These are phyloP conservation scores for Epiblema foenella DNA, from an alignment of 2,888 invertebrate genomes.

Conservation along the genomic window DNA sequence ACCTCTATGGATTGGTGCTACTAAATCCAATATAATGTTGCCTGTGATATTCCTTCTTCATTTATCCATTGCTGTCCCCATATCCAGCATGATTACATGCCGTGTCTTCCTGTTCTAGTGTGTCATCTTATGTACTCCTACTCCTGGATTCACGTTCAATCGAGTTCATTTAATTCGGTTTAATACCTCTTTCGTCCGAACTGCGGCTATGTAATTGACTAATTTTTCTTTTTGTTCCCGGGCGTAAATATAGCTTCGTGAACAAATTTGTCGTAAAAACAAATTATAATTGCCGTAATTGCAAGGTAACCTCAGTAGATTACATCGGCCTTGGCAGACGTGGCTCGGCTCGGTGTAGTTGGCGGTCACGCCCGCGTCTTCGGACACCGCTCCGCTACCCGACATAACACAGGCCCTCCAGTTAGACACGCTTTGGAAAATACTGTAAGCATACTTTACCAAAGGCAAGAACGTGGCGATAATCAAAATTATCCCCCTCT, in stretches of 20 bases:
- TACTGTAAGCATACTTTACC: background rate
- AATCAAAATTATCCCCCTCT: background rate
- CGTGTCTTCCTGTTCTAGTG: background rate
- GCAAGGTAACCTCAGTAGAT: slow-evolving; percentile 6
- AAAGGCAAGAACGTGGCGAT: background rate
- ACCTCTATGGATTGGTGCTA: no score
- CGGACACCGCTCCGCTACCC: background rate
- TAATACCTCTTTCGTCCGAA: background rate
- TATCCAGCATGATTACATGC: no score
- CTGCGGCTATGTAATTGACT: slow-evolving; percentile 16
- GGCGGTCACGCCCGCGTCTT: slow-evolving; percentile 7
- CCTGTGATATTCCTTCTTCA: no score
- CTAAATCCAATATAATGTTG: no score
- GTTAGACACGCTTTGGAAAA: background rate
- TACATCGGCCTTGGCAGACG: slow-evolving; percentile 19
- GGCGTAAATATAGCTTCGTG: slow-evolving; percentile 7
- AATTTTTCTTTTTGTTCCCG: slow-evolving; percentile 28
- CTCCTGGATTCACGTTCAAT: background rate
- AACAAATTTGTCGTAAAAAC: slow-evolving; percentile 6
- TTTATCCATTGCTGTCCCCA: no score
- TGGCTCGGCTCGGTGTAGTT: background rate
- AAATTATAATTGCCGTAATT: slow-evolving; percentile 21
- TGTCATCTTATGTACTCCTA: background rate
- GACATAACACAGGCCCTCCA: background rate
- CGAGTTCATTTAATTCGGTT: background rate